Conservation (phyloP, 2,888 invertebrate species). For the Mesoligia furuncula region DNA sequence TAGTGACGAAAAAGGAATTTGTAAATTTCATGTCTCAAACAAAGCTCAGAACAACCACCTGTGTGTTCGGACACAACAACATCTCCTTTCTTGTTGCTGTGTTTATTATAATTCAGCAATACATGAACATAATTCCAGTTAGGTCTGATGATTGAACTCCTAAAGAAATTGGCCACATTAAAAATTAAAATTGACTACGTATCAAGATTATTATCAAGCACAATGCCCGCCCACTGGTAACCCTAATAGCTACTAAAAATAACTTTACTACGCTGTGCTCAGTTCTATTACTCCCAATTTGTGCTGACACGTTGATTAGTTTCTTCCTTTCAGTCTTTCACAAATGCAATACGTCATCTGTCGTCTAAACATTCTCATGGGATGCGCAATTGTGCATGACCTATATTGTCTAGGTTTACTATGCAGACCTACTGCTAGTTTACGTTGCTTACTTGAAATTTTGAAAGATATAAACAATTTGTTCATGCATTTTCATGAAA, state of each 20-base stretch:
- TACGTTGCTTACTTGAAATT: constrained; percentile 1
- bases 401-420: constrained; percentile 28
- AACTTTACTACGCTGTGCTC: constrained; percentile 49
- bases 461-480: background rate
- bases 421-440: constrained; percentile 1
- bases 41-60: background rate
- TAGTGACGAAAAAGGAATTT: background rate
- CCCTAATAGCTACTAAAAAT: constrained; percentile 43
- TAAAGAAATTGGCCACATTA: background rate
- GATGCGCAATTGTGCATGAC: constrained; percentile 31
- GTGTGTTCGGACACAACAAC: no score
- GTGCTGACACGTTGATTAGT: constrained; percentile 61
- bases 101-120: background rate
- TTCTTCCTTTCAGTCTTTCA: constrained; percentile 58
- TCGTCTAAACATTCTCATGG: constrained; percentile 53
- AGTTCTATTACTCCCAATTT: constrained; percentile 63
- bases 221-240: constrained; percentile 5
- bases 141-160: background rate
- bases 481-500: constrained; percentile 5
- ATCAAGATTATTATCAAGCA: background rate
- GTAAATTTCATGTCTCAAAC: background rate
- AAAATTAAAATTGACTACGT: background rate
- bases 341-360: constrained; percentile 53
- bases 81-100: no score
- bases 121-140: background rate